Base-by-base conservation (phyloP, 2,113 vertebrate genomes). In the Mixornis gularis region DNA sequence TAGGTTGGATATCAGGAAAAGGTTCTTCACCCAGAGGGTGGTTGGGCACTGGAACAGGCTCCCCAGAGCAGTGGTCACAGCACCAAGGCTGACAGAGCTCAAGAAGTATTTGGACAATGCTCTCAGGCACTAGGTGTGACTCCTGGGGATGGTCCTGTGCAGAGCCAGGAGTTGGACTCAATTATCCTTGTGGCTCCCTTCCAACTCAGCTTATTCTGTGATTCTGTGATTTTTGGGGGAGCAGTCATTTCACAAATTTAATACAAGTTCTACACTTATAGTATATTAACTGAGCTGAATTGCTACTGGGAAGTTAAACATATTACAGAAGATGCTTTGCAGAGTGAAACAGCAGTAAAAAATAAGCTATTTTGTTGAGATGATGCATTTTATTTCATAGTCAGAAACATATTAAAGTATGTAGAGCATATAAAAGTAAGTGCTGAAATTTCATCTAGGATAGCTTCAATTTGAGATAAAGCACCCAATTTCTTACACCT, bases 291-390 rank as follows among this genome's bases (percentile, higher is more conserved):
- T 65, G 44, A 94, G 56, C 82, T 85, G 91, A 91, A 93, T 87
- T 85, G 73, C 93, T 94, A 21, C 68, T 69, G 87, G 82, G 89
- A 93, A 95, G 94, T 87, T 89, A 95, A 94, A 95, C 17, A 69
- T 92, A 91, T 95, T 95, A 91, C 66, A 89, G 48, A 66, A 88
- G 48, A 55, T 62, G 55, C 48, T 88, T 94, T 79, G 68, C 90
- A 93, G 68, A 60, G 52, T 82, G 79, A 90, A 94, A 87, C 32
- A 93, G 85, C 22, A 91, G 64, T 81, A 79, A 92, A 90, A 91
- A 86, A 88, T 26, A 90, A 93, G 44, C 38, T 90, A 41, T 93
- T 94, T 83, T 93, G 34, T 82, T 95, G 77, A 96, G 46, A 74
- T 77, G 19, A 91, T 89, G 84, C 48, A 89, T 85, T 96, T 93